Evolutionary conservation across 2,888 invertebrate species (phyloP).

Genomic region (Iphiclides podalirius): DNA sequence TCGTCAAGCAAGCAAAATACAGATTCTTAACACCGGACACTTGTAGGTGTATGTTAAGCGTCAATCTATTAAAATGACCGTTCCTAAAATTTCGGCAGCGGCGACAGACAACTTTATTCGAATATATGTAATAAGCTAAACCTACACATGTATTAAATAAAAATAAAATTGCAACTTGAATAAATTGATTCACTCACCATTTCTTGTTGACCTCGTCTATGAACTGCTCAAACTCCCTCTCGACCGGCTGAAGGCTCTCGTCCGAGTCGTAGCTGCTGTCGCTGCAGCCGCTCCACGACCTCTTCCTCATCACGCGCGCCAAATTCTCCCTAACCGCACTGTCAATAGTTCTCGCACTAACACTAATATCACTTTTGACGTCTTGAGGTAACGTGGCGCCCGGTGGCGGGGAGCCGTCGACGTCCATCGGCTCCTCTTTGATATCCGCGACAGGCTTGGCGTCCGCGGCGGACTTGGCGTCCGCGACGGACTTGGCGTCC

Average conservation of each 20-base stretch:
- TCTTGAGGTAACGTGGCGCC: conserved; percentile 37
- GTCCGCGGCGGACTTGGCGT: conserved; percentile 24
- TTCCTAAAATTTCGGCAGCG: too few species aligned
- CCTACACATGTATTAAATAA: too few species aligned
- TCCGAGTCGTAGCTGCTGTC: conserved; percentile 66
- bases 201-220: conserved; percentile 68
- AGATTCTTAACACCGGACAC: too few species aligned
- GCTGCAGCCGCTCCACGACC: conserved; percentile 58
- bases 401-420: conserved; percentile 33
- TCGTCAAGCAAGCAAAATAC: too few species aligned
- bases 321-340: conserved; percentile 47
- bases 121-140: too few species aligned
- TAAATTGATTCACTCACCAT: conserved; percentile 51
- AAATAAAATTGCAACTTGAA: neutral
- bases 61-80: too few species aligned
- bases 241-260: conserved; percentile 63
- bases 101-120: too few species aligned
- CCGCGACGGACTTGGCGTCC: conserved; percentile 21
- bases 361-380: conserved; percentile 62
- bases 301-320: conserved; percentile 47
- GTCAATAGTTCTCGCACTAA: conserved; percentile 52
- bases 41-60: too few species aligned
- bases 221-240: conserved; percentile 65
- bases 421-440: conserved; percentile 31
- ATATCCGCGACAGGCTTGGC: conserved; percentile 26